phyloP scores from a whole-genome alignment of 1,140 invertebrate genomes.

The Ceratina japonica region DNA sequence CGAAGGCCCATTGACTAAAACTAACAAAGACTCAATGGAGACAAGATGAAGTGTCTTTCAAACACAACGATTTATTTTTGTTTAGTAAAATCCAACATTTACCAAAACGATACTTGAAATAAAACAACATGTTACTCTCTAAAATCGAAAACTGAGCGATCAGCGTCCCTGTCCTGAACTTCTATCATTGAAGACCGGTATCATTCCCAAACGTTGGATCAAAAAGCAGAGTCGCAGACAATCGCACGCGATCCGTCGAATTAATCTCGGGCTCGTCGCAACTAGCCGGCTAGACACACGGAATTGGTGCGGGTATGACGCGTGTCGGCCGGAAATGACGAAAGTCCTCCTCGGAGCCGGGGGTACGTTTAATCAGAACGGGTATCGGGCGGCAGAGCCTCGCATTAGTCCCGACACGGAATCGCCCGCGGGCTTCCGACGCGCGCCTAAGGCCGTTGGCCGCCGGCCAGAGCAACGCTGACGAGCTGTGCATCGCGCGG shows the following conservation, averaged over 20 bases:
- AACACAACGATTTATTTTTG: no score
- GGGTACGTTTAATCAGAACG: conserved; percentile 38
- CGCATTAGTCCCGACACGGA: conserved; percentile 22
- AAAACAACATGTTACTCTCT: no score
- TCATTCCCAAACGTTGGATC: no score
- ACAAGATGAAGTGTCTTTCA: no score
- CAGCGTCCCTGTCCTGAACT: no score
- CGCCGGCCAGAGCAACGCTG: conserved; percentile 56
- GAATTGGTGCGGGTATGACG: background rate
- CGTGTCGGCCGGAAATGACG: conserved; percentile 5
- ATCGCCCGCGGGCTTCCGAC: conserved; percentile 14
- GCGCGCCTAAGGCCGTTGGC: conserved; percentile 61
- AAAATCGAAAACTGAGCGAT: no score
- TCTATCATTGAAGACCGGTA: no score
- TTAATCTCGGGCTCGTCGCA: background rate
- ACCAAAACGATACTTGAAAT: no score
- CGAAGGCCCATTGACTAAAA: no score
- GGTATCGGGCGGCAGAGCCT: conserved; percentile 7
- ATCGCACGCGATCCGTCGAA: background rate
- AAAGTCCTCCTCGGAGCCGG: conserved; percentile 9
- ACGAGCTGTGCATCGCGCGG: conserved; percentile 50
- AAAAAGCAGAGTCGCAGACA: background rate
- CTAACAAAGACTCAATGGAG: no score
- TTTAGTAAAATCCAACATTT: no score
- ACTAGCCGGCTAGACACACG: background rate